Base-by-base conservation (phyloP, 2,113 vertebrate species). In the Pseudorhombus dupliciocellatus region DNA sequence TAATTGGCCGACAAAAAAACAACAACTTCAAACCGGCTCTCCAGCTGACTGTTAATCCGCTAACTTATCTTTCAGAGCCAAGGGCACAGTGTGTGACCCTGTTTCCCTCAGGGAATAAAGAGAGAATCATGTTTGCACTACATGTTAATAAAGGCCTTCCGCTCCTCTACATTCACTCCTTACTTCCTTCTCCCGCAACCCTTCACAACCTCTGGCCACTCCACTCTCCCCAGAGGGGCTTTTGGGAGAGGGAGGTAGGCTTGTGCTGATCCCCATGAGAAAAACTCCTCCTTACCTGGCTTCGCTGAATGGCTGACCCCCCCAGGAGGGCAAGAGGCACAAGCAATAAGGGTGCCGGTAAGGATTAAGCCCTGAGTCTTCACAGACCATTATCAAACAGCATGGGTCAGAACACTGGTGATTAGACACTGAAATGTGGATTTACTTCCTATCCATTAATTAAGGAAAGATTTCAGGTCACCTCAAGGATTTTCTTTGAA, bases 321-420 rank as follows among this genome's bases (percentile, higher is more conserved):
- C 70, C 48, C 77, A 73, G 79, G 69, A 78, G 79, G 75, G 48
- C 70, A 76, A 63, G 81, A 83, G 84, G 56, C 59, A 11, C 63
- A 78, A 56, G 62, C 40, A 78, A 58, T 61, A 42, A 64, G 62
- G 64, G 66, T 73, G 60, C 61, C 82, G 80, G 55, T 0, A 7
- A 44, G 84, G 66, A 81, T 87, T 87, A 88, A 58, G 28, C 61
- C 54, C 20, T 0, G 8, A 75, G 77, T 79, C 76, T 81, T 76
- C 70, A 73, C 44, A 76, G 62, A 58, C 76, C 63, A 88, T 91
- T 87, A 87, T 84, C 76, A 78, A 88, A 75, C 85, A 88, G 86
- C 88, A 40, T 77, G 87, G 81, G 60, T 34, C 87, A 77, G 70
- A 88, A 80, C 26, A 58, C 34, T 54, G 20, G 53, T 54, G 75